phyloP scores from a whole-genome alignment of 2,113 vertebrate species.

The Machaerirhynchus nigripectus region DNA sequence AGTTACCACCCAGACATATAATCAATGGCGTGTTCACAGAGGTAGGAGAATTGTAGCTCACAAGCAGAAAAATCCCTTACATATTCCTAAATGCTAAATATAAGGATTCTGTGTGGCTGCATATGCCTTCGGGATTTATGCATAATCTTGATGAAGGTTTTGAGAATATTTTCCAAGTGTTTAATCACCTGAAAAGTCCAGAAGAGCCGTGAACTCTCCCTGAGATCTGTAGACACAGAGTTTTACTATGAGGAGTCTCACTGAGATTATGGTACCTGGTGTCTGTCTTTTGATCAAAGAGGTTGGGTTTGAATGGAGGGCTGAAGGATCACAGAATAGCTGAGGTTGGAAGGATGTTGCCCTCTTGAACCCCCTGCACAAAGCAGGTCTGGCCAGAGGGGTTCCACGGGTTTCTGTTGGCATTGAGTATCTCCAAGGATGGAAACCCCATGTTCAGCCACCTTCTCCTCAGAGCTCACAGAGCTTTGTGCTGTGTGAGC shows the following conservation, averaged over 20 bases:
- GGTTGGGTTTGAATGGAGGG: not conserved
- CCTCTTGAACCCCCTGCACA: not conserved
- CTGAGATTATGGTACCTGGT: not conserved
- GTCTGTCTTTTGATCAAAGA: not conserved
- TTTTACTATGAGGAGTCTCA: not conserved
- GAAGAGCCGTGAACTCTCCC: not conserved
- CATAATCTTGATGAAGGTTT: not conserved
- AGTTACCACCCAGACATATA: not conserved
- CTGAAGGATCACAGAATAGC: not conserved
- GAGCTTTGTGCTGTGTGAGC: not conserved
- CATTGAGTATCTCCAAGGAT: not conserved
- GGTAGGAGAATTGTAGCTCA: not conserved
- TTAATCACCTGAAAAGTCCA: not conserved
- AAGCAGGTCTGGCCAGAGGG: not conserved
- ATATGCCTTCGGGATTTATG: not conserved
- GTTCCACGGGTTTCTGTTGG: not conserved
- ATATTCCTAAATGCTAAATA: not conserved
- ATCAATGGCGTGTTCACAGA: not conserved
- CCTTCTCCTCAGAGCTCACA: not conserved
- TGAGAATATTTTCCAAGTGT: not conserved
- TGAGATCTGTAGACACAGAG: not conserved
- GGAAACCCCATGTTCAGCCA: not conserved
- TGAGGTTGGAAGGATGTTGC: not conserved
- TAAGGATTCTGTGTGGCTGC: not conserved
- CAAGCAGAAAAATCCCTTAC: not conserved